Evolutionary conservation across 2,113 vertebrate genomes (phyloP).

Genomic region (Xyrauchen texanus): DNA sequence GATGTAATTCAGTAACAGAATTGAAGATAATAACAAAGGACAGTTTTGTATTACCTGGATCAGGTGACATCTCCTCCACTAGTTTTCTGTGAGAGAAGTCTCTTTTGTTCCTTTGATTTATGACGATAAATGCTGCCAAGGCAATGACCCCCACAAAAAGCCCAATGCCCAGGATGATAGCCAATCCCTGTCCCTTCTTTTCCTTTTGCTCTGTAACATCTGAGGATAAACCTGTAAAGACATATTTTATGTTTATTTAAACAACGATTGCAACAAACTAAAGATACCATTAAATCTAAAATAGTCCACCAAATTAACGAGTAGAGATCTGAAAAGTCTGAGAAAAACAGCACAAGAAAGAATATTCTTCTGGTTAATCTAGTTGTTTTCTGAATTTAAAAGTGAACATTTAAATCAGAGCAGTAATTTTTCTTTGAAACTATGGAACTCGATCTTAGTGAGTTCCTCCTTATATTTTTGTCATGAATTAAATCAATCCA

Average conservation of each 20-base stretch:
- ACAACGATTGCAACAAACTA: background rate
- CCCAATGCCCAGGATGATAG: conserved; percentile 70
- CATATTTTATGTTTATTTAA: background rate
- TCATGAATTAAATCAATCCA: no score
- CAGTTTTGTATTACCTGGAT: conserved; percentile 77
- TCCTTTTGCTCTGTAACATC: conserved; percentile 4
- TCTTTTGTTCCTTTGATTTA: conserved; percentile 69
- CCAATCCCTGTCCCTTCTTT: conserved; percentile 61
- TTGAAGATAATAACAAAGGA: background rate
- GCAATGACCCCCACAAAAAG: conserved; percentile 70
- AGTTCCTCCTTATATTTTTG: no score
- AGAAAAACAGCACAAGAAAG: background rate
- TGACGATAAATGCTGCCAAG: conserved; percentile 72
- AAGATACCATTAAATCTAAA: background rate
- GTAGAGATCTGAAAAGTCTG: no score
- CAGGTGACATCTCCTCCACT: conserved; percentile 78
- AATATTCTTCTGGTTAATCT: no score
- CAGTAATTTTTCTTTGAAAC: no score
- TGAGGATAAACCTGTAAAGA: conserved; percentile 53
- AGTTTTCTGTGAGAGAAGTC: conserved; percentile 83
- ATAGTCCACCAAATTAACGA: background rate
- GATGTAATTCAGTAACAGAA: background rate
- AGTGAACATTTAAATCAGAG: no score
- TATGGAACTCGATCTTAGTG: no score
- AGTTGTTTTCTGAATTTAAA: no score